Evolutionary conservation across 2,797 vertebrate species (phyloP), one percentile per base, ranked within the genome.

Genomic region (Poliocrania exsul): DNA sequence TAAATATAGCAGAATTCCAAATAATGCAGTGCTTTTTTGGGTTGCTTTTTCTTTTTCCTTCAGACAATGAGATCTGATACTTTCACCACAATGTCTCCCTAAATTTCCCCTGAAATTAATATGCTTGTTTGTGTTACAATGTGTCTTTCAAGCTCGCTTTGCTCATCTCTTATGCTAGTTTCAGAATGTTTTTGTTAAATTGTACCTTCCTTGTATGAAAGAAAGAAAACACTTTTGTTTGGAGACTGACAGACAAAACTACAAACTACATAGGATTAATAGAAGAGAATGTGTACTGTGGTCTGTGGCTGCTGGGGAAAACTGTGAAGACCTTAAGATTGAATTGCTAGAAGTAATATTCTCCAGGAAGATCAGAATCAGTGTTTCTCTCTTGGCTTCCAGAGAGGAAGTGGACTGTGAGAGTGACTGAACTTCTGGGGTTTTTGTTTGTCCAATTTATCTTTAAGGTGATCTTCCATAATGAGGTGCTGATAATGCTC

Each of bases 1-100:
- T 81, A 79, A 84, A 93, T 84, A 42, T 8, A 86, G 47, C 50
- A 57, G 42, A 47, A 75, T 65, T 81, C n/a, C 16, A 79, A 75
- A 75, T 69, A 53, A 25, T 47, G 26, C n/a, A 65, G 47, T n/a
- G 21, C 6, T 44, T 60, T 64, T 79, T 26, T 37, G 28, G 16
- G 19, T 74, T 0, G 0, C 26, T 31, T 44, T 64, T 67, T 29
- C 26, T 13, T 57, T 33, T 44, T 2, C 1, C 20, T 25, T 21
- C 10, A 38, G 25, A 50, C 10, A 69, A 18, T 50, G 38, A 58
- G 33, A 54, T 57, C 58, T 72, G 26, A 19, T 84, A 38, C 23
- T 83, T 82, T 72, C 13, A 69, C 37, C 67, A 21, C 38, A 85
- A 10, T 31, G 54, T 57, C 12, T 88, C 61, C 24, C 26, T 81